A percentile compares a stretch with the other conserved stretches of the same genome.
These are phyloP conservation scores for Erannis defoliaria DNA, from an alignment of 2,888 invertebrate genomes.

Conservation along the genomic window DNA sequence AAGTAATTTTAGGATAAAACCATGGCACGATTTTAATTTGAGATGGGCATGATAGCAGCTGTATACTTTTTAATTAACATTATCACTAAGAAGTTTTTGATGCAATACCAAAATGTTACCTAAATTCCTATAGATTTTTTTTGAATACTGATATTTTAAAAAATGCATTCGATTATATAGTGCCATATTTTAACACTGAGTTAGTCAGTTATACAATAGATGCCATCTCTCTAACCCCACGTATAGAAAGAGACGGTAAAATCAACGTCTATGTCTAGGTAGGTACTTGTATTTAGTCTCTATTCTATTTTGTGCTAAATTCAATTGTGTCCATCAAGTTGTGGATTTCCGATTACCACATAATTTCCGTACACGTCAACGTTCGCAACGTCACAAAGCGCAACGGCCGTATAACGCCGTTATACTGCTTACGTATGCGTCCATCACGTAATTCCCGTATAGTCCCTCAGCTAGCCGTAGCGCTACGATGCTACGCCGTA, in stretches of 20 bases:
- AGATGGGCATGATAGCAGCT: too few relatives aligned
- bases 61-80: not conserved
- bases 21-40: conserved; percentile 2
- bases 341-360: conserved; percentile 11
- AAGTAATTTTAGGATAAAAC: conserved; percentile 3
- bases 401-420: conserved; percentile 12
- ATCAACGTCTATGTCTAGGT: not conserved
- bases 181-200: too few relatives aligned
- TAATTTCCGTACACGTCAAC: conserved; percentile 12
- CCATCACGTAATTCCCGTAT: conserved; percentile 44
- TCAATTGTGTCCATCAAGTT: not conserved
- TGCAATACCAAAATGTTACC: too few relatives aligned
- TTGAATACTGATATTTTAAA: too few relatives aligned
- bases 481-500: conserved; percentile 40
- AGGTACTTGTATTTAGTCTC: not conserved
- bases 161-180: too few relatives aligned
- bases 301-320: not conserved
- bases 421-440: conserved; percentile 37
- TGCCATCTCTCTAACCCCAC: too few relatives aligned
- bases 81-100: not conserved
- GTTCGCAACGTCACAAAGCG: conserved; percentile 16
- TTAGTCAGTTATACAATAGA: too few relatives aligned
- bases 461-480: conserved; percentile 40
- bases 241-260: not conserved
- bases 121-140: too few relatives aligned